Evolutionary conservation across 2,113 vertebrate genomes (phyloP).

Genomic region (Dipodomys ordii): DNA sequence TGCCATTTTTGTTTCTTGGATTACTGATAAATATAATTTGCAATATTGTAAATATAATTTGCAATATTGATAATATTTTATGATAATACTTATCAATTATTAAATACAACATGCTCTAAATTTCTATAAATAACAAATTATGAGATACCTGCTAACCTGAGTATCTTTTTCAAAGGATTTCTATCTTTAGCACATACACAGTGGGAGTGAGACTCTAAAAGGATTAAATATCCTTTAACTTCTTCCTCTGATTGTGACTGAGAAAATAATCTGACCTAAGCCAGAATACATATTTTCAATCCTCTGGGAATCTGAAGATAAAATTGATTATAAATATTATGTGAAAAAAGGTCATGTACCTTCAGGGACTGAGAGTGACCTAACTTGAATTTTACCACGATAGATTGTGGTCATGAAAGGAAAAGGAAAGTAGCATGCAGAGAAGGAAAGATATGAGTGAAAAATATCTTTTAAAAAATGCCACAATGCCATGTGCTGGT

Average conservation of each 20-base stretch:
- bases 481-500: no score
- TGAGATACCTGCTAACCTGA: background rate
- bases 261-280: background rate
- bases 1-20: background rate
- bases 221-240: background rate
- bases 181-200: background rate
- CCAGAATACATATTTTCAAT: background rate
- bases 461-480: background rate
- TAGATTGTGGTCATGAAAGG: background rate
- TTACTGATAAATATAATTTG: background rate
- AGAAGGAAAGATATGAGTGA: background rate
- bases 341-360: background rate
- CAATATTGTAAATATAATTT: background rate
- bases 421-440: background rate
- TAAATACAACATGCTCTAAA: background rate
- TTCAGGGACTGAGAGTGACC: background rate
- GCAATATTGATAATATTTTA: background rate
- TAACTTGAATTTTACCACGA: conserved; percentile 27
- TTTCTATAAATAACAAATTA: background rate
- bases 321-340: background rate
- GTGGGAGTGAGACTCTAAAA: background rate
- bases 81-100: background rate
- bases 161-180: conserved; percentile 14
- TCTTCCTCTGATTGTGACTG: background rate
- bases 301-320: background rate